Conservation (phyloP, 2,113 vertebrate species). For the Sinocyclocheilus anshuiensis region DNA sequence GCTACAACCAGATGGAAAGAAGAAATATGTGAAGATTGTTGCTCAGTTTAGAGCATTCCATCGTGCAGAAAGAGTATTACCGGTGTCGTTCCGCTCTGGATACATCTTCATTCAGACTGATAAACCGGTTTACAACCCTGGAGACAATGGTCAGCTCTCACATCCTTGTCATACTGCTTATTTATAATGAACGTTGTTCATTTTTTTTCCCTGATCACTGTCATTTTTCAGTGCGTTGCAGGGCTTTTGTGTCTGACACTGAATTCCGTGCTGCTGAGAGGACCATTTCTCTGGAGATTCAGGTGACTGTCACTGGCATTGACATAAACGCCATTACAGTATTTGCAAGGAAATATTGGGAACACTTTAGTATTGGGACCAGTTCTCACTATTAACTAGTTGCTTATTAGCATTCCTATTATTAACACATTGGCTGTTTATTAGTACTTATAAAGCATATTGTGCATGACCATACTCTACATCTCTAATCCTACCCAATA, state of each 20-base stretch:
- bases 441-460: too few species aligned
- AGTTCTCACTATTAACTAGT: too few species aligned
- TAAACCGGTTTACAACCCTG: conserved; percentile 77
- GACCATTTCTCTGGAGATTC: conserved; percentile 65
- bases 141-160: conserved; percentile 66
- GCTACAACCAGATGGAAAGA: conserved; percentile 56
- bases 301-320: conserved; percentile 59
- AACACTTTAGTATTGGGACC: too few species aligned
- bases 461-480: too few species aligned
- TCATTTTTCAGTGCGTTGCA: conserved; percentile 62
- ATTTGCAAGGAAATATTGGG: neutral
- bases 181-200: neutral
- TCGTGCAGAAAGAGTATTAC: conserved; percentile 37
- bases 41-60: conserved; percentile 59
- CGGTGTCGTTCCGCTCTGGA: conserved; percentile 73
- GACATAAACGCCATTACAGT: neutral
- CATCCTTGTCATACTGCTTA: neutral
- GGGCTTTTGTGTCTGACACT: conserved; percentile 68
- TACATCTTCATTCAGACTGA: conserved; percentile 79
- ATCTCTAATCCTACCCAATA: too few species aligned
- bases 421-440: too few species aligned
- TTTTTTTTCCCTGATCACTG: neutral
- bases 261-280: conserved; percentile 64
- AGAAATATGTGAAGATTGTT: conserved; percentile 66
- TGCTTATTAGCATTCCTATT: too few species aligned